These are phyloP conservation scores for Drosophila acutilabella DNA, from an alignment of 2,888 invertebrate genomes.

Conservation along the genomic window DNA sequence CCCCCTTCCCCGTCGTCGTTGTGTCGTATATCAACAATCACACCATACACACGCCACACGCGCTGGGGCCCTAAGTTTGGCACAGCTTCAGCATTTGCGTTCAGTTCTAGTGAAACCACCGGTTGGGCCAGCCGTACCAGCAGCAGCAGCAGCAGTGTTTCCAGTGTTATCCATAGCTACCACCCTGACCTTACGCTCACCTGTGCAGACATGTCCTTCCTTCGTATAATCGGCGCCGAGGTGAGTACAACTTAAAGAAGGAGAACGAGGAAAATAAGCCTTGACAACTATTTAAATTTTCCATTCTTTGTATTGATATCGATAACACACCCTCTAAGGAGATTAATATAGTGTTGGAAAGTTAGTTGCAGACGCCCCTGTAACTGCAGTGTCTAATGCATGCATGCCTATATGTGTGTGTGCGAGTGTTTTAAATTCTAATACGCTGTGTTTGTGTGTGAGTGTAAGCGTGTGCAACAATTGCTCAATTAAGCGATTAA, in stretches of 20 bases:
- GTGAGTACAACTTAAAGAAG: constrained; percentile 63
- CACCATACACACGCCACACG: constrained; percentile 36
- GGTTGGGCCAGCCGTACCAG: constrained; percentile 57
- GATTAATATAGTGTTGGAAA: constrained; percentile 25
- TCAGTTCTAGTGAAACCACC: constrained; percentile 81
- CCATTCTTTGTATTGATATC: constrained; percentile 12
- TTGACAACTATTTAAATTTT: neutral
- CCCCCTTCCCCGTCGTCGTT: constrained; percentile 2
- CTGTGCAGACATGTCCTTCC: constrained; percentile 76
- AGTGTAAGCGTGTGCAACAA: constrained; percentile 12
- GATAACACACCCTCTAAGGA: constrained; percentile 26
- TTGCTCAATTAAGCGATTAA: constrained; percentile 19
- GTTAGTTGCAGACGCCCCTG: neutral
- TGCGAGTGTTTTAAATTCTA: constrained; percentile 17
- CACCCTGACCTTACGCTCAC: constrained; percentile 31
- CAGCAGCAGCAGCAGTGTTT: constrained; percentile 29
- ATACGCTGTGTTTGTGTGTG: neutral
- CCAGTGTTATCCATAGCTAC: constrained; percentile 37
- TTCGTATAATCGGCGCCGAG: constrained; percentile 83
- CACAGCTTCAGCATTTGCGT: constrained; percentile 69
- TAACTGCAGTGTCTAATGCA: constrained; percentile 19
- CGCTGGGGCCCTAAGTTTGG: constrained; percentile 47
- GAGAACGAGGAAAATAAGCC: neutral
- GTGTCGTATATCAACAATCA: constrained; percentile 56
- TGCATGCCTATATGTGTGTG: constrained; percentile 3